phyloP scores from a whole-genome alignment of 1,140 invertebrate genomes.

The Heliothis virescens region DNA sequence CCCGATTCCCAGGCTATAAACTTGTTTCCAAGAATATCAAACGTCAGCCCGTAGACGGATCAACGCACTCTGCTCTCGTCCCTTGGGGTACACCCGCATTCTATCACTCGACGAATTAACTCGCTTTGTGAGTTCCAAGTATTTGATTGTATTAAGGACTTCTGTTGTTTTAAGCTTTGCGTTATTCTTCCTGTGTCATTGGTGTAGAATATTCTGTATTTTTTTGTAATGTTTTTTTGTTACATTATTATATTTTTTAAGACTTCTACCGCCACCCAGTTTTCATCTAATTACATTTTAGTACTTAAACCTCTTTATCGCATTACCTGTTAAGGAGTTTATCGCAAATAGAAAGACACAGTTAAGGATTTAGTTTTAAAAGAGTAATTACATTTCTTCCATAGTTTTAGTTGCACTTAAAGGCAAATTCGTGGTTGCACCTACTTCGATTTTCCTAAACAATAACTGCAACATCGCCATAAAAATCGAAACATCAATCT shows the following conservation, averaged over 20 bases:
- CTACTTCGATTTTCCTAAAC: neutral
- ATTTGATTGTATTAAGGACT: slow-evolving; percentile 46
- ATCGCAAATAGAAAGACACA: no score
- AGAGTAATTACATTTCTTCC: no score
- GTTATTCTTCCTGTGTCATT: slow-evolving; percentile 3
- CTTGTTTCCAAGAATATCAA: slow-evolving; percentile 7
- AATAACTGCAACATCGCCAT: neutral
- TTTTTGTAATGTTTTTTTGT: no score
- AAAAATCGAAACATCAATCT: slow-evolving; percentile 23
- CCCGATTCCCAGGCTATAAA: slow-evolving; percentile 30
- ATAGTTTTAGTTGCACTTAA: no score
- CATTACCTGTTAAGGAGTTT: no score
- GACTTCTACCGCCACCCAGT: no score
- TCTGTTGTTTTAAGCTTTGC: slow-evolving; percentile 13
- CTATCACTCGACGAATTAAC: slow-evolving; percentile 52
- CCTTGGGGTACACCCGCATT: slow-evolving; percentile 49
- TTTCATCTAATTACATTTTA: no score
- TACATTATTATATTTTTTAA: no score
- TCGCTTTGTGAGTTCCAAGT: slow-evolving; percentile 39
- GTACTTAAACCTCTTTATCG: no score
- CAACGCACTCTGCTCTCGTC: slow-evolving; percentile 22
- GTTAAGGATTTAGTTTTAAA: no score
- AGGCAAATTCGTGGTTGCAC: no score
- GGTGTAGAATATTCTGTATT: no score
- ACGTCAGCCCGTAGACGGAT: slow-evolving; percentile 21